Evolutionary conservation across 2,888 invertebrate species (phyloP), one percentile per base, ranked within the genome.

Genomic region (Parnassius glacialis): DNA sequence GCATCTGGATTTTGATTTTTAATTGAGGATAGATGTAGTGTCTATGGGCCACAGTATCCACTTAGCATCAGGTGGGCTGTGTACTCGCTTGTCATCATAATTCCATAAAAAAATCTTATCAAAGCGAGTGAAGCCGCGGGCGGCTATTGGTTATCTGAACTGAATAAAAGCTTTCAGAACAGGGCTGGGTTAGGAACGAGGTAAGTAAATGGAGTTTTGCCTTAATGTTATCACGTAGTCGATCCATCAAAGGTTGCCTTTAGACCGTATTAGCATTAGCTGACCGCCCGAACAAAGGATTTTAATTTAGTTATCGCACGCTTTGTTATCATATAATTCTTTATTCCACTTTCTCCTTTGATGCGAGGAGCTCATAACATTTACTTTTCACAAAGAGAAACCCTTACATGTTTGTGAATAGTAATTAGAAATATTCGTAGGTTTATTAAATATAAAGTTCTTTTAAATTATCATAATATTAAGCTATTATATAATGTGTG

Each of bases 301-400:
- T 86, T 85, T 85, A 85, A 88, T 85, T 84, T 82, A 80, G 79
- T 84, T 85, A 85, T 83, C 82, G 78, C 70, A 70, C 67, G 76
- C 83, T 87, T 87, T 87, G 89, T 86, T 83, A 80, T 75, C 68
- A 67, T 71, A 68, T 77, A 76, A 81, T 80, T 83, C 83, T 83
- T 86, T 83, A 84, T 81, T 79, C 80, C 73, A 72, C 78, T 71
- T 76, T 77, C 74, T 78, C 76, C 79, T 84, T 80, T 82, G 80
- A 79, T 73, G 71, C 68, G 65, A 70, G 67, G 57, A 66, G 68
- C 74, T 78, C 75, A 77, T 76, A 78, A 75, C 81, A 83, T 84
- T 85, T 81, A 81, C 76, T 76, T 79, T 78, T 74, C 78, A 81
- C 79, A 83, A 83, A 83, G 78, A 71, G 74, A 72, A 71, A 73